phyloP scores from a whole-genome alignment of 2,113 vertebrate species.

The Pavo muticus region DNA sequence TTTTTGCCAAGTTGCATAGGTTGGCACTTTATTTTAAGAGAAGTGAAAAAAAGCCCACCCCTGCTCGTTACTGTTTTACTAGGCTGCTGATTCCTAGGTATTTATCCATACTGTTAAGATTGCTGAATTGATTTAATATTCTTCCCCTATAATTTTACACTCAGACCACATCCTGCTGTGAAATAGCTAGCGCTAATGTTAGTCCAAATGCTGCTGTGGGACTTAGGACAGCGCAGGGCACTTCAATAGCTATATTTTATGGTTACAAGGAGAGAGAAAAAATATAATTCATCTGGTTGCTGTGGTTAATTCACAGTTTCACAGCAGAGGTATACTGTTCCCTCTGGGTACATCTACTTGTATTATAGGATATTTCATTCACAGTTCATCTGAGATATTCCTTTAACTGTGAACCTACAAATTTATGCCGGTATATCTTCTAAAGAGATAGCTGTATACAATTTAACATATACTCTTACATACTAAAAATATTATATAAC shows the following conservation, averaged over 20 bases:
- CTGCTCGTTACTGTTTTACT: constrained; percentile 18
- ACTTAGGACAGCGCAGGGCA: constrained; percentile 30
- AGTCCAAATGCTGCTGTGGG: constrained; percentile 46
- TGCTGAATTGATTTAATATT: constrained; percentile 58
- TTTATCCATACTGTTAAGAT: constrained; percentile 22
- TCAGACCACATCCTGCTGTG: constrained; percentile 52
- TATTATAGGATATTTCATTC: constrained; percentile 61
- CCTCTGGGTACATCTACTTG: constrained; percentile 50
- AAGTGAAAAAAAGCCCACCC: background rate
- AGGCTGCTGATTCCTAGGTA: constrained; percentile 10
- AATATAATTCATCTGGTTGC: constrained; percentile 62
- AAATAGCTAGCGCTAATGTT: constrained; percentile 54
- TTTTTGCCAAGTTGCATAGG: background rate
- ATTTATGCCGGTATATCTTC: background rate
- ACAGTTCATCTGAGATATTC: constrained; percentile 31
- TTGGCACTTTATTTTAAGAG: background rate
- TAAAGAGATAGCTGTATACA: background rate
- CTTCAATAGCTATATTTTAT: constrained; percentile 61
- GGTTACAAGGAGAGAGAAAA: constrained; percentile 57
- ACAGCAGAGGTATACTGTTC: constrained; percentile 52
- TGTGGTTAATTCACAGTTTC: constrained; percentile 67
- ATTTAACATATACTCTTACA: background rate
- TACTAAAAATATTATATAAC: background rate
- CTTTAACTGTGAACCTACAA: background rate
- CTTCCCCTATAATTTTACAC: constrained; percentile 48